A percentile compares a stretch with the other conserved stretches of the same genome.
These are phyloP conservation scores for Ranitomeya imitator DNA, from an alignment of 2,113 vertebrate species.

Conservation along the genomic window DNA sequence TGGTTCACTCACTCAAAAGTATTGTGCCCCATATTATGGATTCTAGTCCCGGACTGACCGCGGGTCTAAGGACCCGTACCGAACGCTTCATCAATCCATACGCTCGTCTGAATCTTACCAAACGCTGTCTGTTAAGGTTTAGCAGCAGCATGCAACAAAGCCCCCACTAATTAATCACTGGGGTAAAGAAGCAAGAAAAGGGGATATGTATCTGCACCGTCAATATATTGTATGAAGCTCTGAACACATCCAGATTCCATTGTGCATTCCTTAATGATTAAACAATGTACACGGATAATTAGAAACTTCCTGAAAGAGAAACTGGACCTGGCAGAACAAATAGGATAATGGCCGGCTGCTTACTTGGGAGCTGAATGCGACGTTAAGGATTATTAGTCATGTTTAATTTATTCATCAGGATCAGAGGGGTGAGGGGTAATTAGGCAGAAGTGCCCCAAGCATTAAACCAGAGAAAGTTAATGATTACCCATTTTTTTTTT, in stretches of 20 bases:
- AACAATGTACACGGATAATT: background rate
- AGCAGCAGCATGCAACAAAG: too few relatives aligned
- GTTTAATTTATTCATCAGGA: background rate
- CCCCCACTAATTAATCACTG: too few relatives aligned
- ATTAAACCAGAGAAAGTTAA: too few relatives aligned
- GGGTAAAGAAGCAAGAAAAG: background rate
- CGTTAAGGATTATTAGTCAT: background rate
- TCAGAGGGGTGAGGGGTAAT: too few relatives aligned
- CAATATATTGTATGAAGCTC: background rate
- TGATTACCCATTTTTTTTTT: too few relatives aligned
- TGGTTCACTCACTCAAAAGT: background rate
- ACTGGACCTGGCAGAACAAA: background rate
- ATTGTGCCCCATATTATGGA: too few relatives aligned
- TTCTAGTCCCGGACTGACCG: too few relatives aligned
- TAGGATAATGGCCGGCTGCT: background rate
- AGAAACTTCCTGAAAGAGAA: conserved; percentile 3
- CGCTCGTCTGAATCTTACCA: too few relatives aligned
- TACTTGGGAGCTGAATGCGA: background rate
- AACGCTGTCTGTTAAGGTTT: too few relatives aligned
- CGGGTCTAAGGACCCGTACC: too few relatives aligned
- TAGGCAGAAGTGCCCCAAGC: too few relatives aligned
- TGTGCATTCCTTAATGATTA: background rate
- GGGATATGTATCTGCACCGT: background rate
- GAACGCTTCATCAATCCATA: too few relatives aligned
- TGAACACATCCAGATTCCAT: background rate